Percentiles rank a stretch among this genome's conserved stretches.
These are phyloP conservation scores for Hirudo medicinalis DNA, from an alignment of 1,140 invertebrate genomes.

Conservation along the genomic window DNA sequence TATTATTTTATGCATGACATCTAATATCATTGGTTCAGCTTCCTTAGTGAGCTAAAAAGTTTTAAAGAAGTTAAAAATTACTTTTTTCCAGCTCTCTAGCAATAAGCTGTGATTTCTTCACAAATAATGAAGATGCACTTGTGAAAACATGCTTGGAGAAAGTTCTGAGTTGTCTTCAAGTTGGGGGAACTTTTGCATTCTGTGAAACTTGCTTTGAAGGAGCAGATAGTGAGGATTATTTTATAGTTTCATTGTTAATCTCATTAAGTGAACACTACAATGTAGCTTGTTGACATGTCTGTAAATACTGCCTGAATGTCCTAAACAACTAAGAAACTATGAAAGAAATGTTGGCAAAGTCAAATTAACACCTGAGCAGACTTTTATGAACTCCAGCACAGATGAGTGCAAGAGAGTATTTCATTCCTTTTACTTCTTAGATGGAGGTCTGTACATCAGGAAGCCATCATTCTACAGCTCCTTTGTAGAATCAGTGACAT, in stretches of 20 bases:
- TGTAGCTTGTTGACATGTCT: neutral
- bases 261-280: neutral
- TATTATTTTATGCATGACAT: too few species aligned
- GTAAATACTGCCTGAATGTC: neutral
- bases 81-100: too few species aligned
- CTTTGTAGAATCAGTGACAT: too few species aligned
- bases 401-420: neutral
- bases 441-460: neutral
- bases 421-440: too few species aligned
- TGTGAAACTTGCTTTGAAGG: constrained; percentile 14
- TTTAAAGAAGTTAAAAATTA: too few species aligned
- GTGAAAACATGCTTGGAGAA: constrained; percentile 2
- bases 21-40: too few species aligned
- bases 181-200: constrained; percentile 24
- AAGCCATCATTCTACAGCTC: too few species aligned
- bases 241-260: neutral
- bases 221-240: neutral
- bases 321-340: neutral
- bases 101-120: constrained; percentile 6
- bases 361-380: neutral
- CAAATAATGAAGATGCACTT: neutral
- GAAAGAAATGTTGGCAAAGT: neutral
- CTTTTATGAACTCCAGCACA: neutral
- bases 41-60: too few species aligned
- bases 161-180: constrained; percentile 15